These are phyloP conservation scores for Puffinus mauretanicus DNA, from an alignment of 2,113 vertebrate species.

Conservation along the genomic window DNA sequence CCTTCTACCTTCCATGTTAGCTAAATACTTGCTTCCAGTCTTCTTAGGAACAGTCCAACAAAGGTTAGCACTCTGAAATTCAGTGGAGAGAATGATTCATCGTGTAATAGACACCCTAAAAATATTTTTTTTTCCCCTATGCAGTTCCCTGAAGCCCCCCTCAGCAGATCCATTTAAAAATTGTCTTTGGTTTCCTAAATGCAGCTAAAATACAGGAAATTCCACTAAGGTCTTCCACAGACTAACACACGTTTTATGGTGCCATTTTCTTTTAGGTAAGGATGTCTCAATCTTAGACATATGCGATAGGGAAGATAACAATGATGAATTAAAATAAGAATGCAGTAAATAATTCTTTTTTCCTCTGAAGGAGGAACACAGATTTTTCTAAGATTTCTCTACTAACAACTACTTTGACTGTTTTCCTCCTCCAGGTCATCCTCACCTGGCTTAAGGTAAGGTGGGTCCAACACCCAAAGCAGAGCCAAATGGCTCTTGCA, in stretches of 20 bases:
- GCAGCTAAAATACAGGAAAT: neutral
- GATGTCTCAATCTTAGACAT: neutral
- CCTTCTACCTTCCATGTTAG: neutral
- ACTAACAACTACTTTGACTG: neutral
- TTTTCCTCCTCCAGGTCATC: neutral
- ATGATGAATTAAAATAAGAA: neutral
- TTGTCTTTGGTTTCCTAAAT: neutral
- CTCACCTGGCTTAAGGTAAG: neutral
- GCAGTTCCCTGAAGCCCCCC: neutral
- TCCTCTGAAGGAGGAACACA: neutral
- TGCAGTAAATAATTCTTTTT: neutral
- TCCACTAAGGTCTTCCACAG: neutral
- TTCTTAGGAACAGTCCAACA: neutral
- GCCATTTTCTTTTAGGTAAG: neutral
- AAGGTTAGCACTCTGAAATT: neutral
- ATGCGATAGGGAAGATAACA: neutral
- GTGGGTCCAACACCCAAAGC: neutral
- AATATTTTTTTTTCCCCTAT: neutral
- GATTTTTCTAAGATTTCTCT: neutral
- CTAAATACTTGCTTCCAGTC: neutral
- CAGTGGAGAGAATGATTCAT: neutral
- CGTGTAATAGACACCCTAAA: neutral
- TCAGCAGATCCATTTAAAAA: neutral
- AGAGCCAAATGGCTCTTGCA: neutral
- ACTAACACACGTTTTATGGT: neutral